Evolutionary conservation across 2,888 invertebrate species (phyloP).

Genomic region (Serripes groenlandicus): DNA sequence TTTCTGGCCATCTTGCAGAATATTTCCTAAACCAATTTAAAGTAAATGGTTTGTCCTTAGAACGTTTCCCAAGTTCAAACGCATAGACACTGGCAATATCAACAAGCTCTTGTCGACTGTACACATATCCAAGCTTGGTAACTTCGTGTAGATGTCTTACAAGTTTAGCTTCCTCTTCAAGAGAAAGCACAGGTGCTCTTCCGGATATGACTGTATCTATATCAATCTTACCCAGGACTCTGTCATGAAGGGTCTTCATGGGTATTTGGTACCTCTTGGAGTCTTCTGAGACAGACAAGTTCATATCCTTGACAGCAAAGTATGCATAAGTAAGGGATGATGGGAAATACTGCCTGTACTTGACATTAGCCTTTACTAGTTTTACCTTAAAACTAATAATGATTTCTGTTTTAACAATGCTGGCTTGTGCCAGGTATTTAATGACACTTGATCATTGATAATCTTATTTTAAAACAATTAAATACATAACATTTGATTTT

Average conservation of each 20-base stretch:
- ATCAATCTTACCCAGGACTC: slow-evolving; percentile 23
- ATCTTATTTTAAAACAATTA: too few relatives aligned
- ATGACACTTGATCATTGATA: too few relatives aligned
- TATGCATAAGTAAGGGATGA: too few relatives aligned
- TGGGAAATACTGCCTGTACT: too few relatives aligned
- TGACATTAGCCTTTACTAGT: too few relatives aligned
- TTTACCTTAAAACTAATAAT: too few relatives aligned
- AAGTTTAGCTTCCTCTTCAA: slow-evolving; percentile 27
- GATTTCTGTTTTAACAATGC: too few relatives aligned
- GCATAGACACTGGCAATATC: slow-evolving; percentile 41
- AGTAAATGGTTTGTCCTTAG: slow-evolving; percentile 9
- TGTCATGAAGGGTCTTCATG: slow-evolving; percentile 28
- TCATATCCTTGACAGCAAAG: slow-evolving; percentile 2
- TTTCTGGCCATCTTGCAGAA: slow-evolving; percentile 27
- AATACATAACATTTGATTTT: too few relatives aligned
- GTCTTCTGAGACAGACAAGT: slow-evolving; percentile 31
- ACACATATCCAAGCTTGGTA: slow-evolving; percentile 41
- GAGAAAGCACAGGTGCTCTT: slow-evolving; percentile 22
- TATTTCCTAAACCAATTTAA: slow-evolving; percentile 35
- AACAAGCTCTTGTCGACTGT: slow-evolving; percentile 32
- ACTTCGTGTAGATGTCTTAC: slow-evolving; percentile 31
- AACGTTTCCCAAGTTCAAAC: slow-evolving; percentile 29
- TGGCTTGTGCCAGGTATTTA: too few relatives aligned
- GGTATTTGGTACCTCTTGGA: slow-evolving; percentile 18
- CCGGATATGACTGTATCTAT: slow-evolving; percentile 24